Base-by-base conservation (phyloP, 2,888 invertebrate species). In the Julus scanicus region DNA sequence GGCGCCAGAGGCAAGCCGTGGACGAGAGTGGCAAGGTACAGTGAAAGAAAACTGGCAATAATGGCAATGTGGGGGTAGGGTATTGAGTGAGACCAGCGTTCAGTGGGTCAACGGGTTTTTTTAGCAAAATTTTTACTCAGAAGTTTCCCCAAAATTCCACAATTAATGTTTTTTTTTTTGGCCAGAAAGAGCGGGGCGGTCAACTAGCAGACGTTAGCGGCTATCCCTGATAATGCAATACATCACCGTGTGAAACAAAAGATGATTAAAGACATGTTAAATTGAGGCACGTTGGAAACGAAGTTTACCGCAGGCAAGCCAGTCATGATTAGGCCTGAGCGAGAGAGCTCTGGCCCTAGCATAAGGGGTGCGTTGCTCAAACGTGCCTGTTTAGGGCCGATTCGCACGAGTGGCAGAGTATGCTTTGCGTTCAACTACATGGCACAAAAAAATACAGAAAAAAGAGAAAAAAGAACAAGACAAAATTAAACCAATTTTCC, bases 381-480 rank as follows among this genome's bases (percentile, higher is more conserved):
- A 85, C 87, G 88, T 89, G 89, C 86, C 85, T 88, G 88, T 84
- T 57, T 89, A 87, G 87, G 88, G 89, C 88, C 89, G 84, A 88
- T 63, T 88, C 86, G 88, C 87, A 87, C 87, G 63, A 86, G 86
- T 88, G 80, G 88, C 57, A 86, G 88, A 84, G 87, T 88, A 89
- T 88, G 88, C 89, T 89, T 89, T 88, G 88, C 89, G 89, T 89
- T 89, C 88, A 89, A 89, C 89, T 89, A 89, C 88, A 89, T 88
- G 89, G 89, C 89, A 89, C 89, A 89, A 89, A 88, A 89, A 89
- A 89, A 89, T 89, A 89, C 89, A 89, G 89, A 89, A 89, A 89
- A 89, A 88, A 89, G 88, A 89, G 84, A 89, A 89, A 89, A 89
- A 88, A 88, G 86, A 88, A 87, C 48, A 88, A 89, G 88, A 88